Evolutionary conservation across 2,888 invertebrate genomes (phyloP).

Genomic region (Monopis laevigella): DNA sequence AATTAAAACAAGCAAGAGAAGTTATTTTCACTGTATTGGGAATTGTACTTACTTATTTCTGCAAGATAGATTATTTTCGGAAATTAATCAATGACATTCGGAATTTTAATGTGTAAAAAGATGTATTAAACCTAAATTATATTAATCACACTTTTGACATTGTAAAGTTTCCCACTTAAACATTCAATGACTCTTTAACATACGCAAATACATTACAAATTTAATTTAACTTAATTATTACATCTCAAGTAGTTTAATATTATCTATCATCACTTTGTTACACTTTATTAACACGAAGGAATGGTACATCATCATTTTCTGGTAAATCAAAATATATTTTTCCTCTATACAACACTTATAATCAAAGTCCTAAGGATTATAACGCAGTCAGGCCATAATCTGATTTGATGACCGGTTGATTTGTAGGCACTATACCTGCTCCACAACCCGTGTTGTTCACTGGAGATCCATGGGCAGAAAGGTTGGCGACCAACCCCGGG

Average conservation of each 20-base stretch:
- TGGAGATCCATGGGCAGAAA: conserved; percentile 65
- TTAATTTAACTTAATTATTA: conserved; percentile 45
- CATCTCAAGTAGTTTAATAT: conserved; percentile 30
- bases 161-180: conserved; percentile 60
- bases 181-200: conserved; percentile 46
- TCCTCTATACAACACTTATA: conserved; percentile 42
- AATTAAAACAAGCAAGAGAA: not conserved
- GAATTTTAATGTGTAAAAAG: not conserved
- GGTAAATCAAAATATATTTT: conserved; percentile 51
- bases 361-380: conserved; percentile 43
- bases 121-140: conserved; percentile 31
- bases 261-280: conserved; percentile 47
- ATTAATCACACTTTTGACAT: conserved; percentile 67
- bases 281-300: conserved; percentile 58
- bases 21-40: not conserved
- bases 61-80: too few relatives aligned
- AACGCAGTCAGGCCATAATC: conserved; percentile 88
- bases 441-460: conserved; percentile 59
- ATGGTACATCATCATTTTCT: conserved; percentile 41
- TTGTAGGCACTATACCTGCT: conserved; percentile 42
- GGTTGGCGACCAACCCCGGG: conserved; percentile 41
- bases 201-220: conserved; percentile 41
- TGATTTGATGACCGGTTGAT: conserved; percentile 77
- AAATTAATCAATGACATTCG: not conserved
- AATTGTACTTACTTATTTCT: too few relatives aligned